A percentile compares a stretch with the other conserved stretches of the same genome.
Conservation (phyloP, 92 coral and sea anemone genomes). For the Epizoanthus ramosus region DNA sequence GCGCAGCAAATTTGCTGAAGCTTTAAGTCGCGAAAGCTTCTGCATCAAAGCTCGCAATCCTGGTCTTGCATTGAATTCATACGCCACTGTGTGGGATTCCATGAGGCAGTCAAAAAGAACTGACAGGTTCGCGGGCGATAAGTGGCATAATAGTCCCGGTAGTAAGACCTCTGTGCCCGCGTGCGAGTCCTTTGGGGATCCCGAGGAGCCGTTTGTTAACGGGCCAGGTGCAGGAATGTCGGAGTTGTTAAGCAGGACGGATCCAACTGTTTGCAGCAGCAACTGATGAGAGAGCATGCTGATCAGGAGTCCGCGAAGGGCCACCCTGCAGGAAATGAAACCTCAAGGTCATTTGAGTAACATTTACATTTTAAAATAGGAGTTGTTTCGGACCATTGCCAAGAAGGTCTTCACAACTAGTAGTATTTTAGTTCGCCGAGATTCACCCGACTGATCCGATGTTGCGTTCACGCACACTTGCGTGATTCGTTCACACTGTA, state of each 20-base stretch:
- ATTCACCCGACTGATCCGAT: background rate
- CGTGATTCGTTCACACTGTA: too few relatives aligned
- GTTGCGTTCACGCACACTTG: background rate
- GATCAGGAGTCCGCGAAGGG: slow-evolving; percentile 88
- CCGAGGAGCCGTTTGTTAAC: slow-evolving; percentile 44
- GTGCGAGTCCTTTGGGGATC: slow-evolving; percentile 47
- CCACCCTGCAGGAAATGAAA: slow-evolving; percentile 63
- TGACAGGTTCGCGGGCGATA: slow-evolving; percentile 92
- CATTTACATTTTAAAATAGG: too few relatives aligned
- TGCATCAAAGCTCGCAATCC: slow-evolving; percentile 94
- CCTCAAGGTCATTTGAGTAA: background rate
- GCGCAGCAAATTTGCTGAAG: slow-evolving; percentile 96
- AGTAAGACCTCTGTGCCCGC: slow-evolving; percentile 75
- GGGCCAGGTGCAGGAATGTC: slow-evolving; percentile 68
- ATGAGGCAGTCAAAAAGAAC: slow-evolving; percentile 95
- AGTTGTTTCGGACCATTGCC: too few relatives aligned
- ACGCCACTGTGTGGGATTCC: slow-evolving; percentile 98
- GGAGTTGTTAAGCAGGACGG: slow-evolving; percentile 77
- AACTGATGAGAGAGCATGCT: slow-evolving; percentile 96
- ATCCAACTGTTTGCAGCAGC: slow-evolving; percentile 90
- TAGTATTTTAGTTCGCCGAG: too few relatives aligned
- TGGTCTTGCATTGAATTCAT: slow-evolving; percentile 95
- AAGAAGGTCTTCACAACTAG: too few relatives aligned
- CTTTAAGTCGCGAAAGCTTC: slow-evolving; percentile 87
- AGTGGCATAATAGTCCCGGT: slow-evolving; percentile 88